Conservation (phyloP, 2,888 invertebrate genomes). For the Electrophaes corylata region DNA sequence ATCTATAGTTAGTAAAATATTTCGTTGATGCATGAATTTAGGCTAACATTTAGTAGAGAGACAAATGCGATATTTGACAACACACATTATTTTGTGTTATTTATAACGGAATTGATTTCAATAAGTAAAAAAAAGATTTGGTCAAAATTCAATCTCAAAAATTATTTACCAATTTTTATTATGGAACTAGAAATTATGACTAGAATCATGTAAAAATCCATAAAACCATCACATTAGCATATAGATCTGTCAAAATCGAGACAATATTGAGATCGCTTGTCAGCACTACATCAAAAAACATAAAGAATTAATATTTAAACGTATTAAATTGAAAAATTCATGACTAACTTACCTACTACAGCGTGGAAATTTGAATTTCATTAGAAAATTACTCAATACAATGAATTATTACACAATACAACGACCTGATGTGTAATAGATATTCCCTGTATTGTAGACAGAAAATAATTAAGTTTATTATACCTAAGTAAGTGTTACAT, state of each 20-base stretch:
- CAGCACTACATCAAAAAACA: constrained; percentile 16
- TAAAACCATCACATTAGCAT: constrained; percentile 28
- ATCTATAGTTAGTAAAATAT: no score
- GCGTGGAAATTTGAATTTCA: neutral
- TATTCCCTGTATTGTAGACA: neutral
- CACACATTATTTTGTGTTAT: no score
- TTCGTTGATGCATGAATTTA: neutral
- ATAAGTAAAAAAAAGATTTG: neutral
- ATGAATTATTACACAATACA: neutral
- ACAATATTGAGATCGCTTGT: constrained; percentile 26
- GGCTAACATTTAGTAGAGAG: neutral
- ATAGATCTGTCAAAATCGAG: constrained; percentile 27
- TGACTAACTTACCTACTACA: neutral
- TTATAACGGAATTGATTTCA: no score
- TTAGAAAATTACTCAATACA: neutral
- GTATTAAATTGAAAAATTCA: no score
- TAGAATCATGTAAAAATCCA: constrained; percentile 23
- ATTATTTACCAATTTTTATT: neutral
- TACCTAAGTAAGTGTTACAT: no score
- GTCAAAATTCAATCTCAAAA: neutral
- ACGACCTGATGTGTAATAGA: neutral
- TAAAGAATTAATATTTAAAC: neutral
- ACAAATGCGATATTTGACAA: constrained; percentile 27
- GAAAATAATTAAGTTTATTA: neutral
- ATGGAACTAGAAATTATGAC: constrained; percentile 16